These are phyloP conservation scores for Felis chaus DNA, from an alignment of 2,113 vertebrate species.

Conservation along the genomic window DNA sequence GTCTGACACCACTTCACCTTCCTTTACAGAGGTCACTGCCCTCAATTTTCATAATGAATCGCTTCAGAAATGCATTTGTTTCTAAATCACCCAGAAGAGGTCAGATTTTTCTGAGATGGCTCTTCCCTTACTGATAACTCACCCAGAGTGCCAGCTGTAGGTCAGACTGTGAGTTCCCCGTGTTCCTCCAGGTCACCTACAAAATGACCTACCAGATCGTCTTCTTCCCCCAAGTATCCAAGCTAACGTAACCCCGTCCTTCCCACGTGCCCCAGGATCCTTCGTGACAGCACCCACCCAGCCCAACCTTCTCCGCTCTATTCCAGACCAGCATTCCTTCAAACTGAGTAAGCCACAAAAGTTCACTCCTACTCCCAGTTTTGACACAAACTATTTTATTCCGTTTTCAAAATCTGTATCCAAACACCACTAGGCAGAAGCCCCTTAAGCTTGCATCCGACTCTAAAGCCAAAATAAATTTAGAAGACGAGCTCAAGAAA, in stretches of 20 bases:
- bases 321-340: background rate
- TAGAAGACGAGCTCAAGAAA: background rate
- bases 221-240: background rate
- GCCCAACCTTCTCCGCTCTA: background rate
- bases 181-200: background rate
- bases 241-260: background rate
- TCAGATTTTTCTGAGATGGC: background rate
- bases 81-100: background rate
- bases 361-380: background rate
- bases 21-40: background rate
- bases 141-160: background rate
- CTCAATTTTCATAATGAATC: conserved; percentile 58
- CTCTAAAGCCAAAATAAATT: background rate
- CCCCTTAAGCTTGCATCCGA: background rate
- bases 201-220: background rate
- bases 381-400: background rate
- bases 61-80: conserved; percentile 34
- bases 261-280: background rate
- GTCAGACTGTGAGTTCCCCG: background rate
- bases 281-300: too few relatives aligned
- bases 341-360: background rate
- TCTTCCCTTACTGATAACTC: background rate
- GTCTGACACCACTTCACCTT: background rate
- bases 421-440: background rate
- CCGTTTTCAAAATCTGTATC: background rate